Evolutionary conservation across 2,113 vertebrate genomes (phyloP), one percentile per base, ranked within the genome.

Genomic region (Cheirogaleus medius): DNA sequence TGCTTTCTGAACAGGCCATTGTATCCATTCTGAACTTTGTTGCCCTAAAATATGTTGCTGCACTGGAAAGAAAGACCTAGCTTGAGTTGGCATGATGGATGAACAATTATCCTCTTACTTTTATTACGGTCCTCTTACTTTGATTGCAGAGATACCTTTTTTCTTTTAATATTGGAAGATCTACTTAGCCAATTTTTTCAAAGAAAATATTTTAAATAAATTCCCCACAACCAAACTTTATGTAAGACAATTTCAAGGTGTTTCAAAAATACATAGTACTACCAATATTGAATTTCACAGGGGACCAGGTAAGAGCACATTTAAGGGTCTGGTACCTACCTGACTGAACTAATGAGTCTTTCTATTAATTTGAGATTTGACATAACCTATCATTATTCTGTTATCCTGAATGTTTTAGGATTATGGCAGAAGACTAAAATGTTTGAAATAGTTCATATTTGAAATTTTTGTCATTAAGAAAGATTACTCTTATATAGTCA

Each of bases 191-290:
- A 97, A 94, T 77, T 96, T 97, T 97, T 95, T 95, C 54, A 92
- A 94, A 96, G 93, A 89, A 91, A 98, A 83, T 95, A 82, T 95
- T 97, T 87, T 91, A 96, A 96, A 97, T 98, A 98, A 98, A 97
- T 89, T 74, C 80, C 15, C 29, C 74, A 96, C 91, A 92, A 47
- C 39, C 66, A 91, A 82, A 87, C 68, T 77, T 97, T 66, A 91
- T 77, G 34, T 94, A 96, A 96, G 12, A 78, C 78, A 91, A 80
- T 87, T 89, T 94, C 91, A 95, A 91, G 47, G 10, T 92, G 49
- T 97, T 92, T 91, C 52, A 95, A 97, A 97, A 91, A 58, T 39
- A 91, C 42, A 37, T 78, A 87, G 84, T 66, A 54, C 54, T 93
- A 76, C 34, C 73, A 82, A 66, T 96, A 73, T n/a, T 92, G 32